Evolutionary conservation across 2,797 vertebrate species (phyloP).

Genomic region (Picus viridis): DNA sequence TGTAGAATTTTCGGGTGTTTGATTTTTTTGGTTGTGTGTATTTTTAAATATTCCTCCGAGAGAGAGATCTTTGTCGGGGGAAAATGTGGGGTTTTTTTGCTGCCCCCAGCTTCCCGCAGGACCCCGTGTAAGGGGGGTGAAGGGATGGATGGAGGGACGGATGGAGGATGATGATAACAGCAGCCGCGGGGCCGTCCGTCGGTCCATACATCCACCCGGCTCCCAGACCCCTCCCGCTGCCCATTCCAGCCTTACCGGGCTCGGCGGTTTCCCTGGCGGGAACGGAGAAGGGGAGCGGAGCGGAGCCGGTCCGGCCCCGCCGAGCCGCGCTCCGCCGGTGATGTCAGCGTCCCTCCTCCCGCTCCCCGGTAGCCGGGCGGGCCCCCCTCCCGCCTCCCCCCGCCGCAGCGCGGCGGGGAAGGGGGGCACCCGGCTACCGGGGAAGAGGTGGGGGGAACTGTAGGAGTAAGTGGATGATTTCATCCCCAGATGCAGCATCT

Average conservation of each 20-base stretch:
- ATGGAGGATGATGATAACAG: not conserved
- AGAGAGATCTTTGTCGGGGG: not conserved
- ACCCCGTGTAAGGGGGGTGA: not conserved
- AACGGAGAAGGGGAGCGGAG: constrained; percentile 25
- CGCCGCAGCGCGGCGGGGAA: not conserved
- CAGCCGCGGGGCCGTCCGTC: not conserved
- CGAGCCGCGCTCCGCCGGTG: constrained; percentile 52
- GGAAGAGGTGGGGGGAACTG: not conserved
- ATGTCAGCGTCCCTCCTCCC: constrained; percentile 66
- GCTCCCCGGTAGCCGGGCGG: not conserved
- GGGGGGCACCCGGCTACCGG: not conserved
- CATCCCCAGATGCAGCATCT: constrained; percentile 56
- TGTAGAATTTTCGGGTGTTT: not conserved
- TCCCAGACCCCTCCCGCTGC: not conserved
- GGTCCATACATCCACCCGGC: not conserved
- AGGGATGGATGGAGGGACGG: not conserved
- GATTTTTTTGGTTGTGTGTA: not conserved
- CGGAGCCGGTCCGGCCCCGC: constrained; percentile 37
- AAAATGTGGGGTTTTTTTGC: not conserved
- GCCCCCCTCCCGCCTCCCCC: not conserved
- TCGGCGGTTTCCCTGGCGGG: not conserved
- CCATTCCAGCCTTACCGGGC: constrained; percentile 38
- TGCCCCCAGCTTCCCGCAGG: not conserved
- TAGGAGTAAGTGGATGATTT: constrained; percentile 53
- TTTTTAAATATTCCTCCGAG: not conserved